phyloP scores from a whole-genome alignment of 2,113 vertebrate genomes.

The Microcebus murinus region DNA sequence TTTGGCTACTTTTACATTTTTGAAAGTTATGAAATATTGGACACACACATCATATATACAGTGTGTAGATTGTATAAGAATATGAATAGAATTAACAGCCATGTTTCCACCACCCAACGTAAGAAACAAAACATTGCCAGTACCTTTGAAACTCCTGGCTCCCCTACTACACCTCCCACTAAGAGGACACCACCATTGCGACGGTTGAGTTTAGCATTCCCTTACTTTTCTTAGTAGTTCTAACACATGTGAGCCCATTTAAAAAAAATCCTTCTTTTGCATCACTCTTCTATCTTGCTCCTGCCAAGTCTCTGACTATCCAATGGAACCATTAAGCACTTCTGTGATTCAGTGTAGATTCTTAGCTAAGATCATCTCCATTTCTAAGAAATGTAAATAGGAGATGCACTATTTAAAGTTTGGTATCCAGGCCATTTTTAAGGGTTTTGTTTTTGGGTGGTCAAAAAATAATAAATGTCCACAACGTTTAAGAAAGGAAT shows the following conservation, averaged over 20 bases:
- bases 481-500: not conserved
- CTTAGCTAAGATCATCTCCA: constrained; percentile 22
- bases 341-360: not conserved
- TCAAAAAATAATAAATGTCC: not conserved
- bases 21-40: not conserved
- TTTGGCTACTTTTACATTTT: not conserved
- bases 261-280: not conserved
- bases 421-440: constrained; percentile 15
- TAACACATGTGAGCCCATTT: not conserved
- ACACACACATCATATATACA: not conserved
- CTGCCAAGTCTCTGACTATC: not conserved
- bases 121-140: not conserved
- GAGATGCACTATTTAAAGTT: constrained; percentile 38
- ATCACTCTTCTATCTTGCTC: not conserved
- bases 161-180: accelerated
- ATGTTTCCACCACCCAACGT: not conserved
- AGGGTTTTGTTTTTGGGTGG: constrained; percentile 14
- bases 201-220: not conserved
- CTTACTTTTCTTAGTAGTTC: not conserved
- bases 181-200: not conserved
- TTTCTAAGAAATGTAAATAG: constrained; percentile 52
- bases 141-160: not conserved
- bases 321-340: not conserved
- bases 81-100: not conserved
- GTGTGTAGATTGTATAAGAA: not conserved